phyloP scores from a whole-genome alignment of 2,888 invertebrate species.

The Tetragonisca angustula region DNA sequence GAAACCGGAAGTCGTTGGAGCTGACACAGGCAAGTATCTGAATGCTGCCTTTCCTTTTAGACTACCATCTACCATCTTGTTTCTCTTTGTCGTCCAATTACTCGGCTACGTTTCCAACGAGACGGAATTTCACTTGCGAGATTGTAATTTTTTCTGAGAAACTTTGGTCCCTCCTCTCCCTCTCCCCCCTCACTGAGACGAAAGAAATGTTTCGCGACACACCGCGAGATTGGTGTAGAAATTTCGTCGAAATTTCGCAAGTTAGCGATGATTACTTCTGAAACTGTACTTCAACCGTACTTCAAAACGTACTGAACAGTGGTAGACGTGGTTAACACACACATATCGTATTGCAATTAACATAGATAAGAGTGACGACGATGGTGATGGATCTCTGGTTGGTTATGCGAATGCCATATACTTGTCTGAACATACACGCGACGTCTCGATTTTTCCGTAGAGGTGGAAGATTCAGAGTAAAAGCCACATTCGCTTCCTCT shows the following conservation, averaged over 20 bases:
- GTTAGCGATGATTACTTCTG: conserved; percentile 6
- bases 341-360: conserved; percentile 45
- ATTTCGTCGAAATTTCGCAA: conserved; percentile 10
- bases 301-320: not conserved
- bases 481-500: not conserved
- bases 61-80: not conserved
- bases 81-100: not conserved
- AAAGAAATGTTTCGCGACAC: not conserved
- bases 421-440: not conserved
- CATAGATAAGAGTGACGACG: not conserved
- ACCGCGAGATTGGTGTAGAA: no score
- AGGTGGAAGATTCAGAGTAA: not conserved
- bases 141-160: not conserved
- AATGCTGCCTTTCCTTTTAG: not conserved
- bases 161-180: not conserved
- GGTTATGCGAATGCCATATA: conserved; percentile 55
- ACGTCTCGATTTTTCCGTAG: not conserved
- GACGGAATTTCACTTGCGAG: not conserved
- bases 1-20: conserved; percentile 10
- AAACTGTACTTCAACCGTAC: not conserved
- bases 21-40: conserved; percentile 34
- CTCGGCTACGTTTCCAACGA: not conserved
- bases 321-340: conserved; percentile 23
- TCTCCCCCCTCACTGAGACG: not conserved
- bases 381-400: conserved; percentile 50